Percentiles rank a stretch among this genome's conserved stretches.
Evolutionary conservation across 2,888 invertebrate species (phyloP).

Genomic region (Drosophila rellima): DNA sequence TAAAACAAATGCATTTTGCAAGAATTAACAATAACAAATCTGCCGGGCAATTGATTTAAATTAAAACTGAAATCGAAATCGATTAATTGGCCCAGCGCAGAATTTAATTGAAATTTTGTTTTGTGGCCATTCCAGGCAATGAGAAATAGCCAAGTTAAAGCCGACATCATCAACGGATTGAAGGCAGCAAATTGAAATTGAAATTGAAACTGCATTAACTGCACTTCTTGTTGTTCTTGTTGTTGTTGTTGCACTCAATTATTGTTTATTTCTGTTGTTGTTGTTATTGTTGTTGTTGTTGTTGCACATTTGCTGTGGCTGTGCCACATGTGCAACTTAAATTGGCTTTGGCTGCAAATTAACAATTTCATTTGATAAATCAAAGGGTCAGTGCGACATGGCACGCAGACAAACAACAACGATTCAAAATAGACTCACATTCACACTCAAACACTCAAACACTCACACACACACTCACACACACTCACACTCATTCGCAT

Average conservation of each 20-base stretch:
- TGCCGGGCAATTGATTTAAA: conserved; percentile 70
- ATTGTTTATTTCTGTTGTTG: conserved; percentile 13
- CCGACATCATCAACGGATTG: conserved; percentile 9
- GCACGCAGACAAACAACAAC: conserved; percentile 20
- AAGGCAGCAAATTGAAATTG: conserved; percentile 31
- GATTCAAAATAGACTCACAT: conserved; percentile 16
- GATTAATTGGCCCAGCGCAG: conserved; percentile 63
- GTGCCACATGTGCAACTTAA: conserved; percentile 50
- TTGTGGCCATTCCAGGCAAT: not conserved
- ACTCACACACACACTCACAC: conserved; percentile 1
- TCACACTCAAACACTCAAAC: conserved; percentile 1
- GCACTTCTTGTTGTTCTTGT: conserved; percentile 15
- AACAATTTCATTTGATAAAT: conserved; percentile 78
- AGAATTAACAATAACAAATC: conserved; percentile 33
- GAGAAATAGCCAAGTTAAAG: conserved; percentile 15
- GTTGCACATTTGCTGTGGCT: conserved; percentile 46
- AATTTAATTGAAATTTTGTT: conserved; percentile 61
- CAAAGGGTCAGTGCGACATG: conserved; percentile 30
- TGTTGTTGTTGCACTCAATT: conserved; percentile 24
- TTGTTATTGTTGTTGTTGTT: conserved; percentile 27
- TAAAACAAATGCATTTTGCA: conserved; percentile 16
- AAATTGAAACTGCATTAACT: conserved; percentile 69
- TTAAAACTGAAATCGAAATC: conserved; percentile 67
- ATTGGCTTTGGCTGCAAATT: conserved; percentile 75
- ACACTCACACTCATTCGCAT: conserved; percentile 7